Conservation (phyloP, 2,888 invertebrate species). For the Ptychoptera albimana region DNA sequence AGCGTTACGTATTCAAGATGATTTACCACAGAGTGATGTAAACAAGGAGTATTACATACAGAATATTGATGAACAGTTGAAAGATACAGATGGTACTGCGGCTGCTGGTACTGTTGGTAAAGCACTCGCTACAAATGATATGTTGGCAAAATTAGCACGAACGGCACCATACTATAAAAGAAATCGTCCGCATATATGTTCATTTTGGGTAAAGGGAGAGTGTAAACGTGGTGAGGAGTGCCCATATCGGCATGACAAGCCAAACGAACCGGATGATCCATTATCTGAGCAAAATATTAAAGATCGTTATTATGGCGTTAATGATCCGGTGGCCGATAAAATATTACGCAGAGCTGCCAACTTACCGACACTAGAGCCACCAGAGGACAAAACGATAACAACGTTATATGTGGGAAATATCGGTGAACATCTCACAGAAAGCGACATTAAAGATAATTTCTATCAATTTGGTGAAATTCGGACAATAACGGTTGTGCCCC, state of each 20-base stretch:
- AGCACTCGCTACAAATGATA: conserved; percentile 56
- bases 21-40: conserved; percentile 76
- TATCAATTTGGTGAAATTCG: conserved; percentile 98
- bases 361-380: conserved; percentile 87
- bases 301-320: conserved; percentile 77
- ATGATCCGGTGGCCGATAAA: conserved; percentile 89
- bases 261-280: conserved; percentile 88
- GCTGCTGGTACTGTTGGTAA: conserved; percentile 48
- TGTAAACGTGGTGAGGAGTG: conserved; percentile 89
- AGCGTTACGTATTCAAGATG: conserved; percentile 70
- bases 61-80: conserved; percentile 65
- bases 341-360: conserved; percentile 73
- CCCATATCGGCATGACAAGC: conserved; percentile 85
- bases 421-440: conserved; percentile 74
- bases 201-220: conserved; percentile 92
- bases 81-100: conserved; percentile 24
- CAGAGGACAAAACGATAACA: conserved; percentile 91
- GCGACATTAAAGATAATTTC: conserved; percentile 87
- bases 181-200: conserved; percentile 83
- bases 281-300: conserved; percentile 85
- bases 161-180: conserved; percentile 86
- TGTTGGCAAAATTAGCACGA: conserved; percentile 69
- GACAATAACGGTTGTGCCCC: conserved; percentile 75
- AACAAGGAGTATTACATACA: conserved; percentile 86
- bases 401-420: conserved; percentile 96